A percentile compares a stretch with the other conserved stretches of the same genome.
phyloP scores from a whole-genome alignment of 2,113 vertebrate species.

The Raja brachyura region DNA sequence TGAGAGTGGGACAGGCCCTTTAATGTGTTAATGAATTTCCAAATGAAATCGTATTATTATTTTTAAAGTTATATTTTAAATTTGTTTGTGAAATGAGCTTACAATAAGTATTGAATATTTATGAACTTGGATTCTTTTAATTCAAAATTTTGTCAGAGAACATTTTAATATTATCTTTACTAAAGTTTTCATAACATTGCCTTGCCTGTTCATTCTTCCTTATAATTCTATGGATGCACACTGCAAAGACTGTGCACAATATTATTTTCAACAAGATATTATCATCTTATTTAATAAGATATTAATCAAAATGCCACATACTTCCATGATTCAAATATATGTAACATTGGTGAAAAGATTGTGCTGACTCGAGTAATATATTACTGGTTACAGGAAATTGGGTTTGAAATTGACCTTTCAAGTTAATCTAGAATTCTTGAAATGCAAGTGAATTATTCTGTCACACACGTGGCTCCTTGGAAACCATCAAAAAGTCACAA shows the following conservation, averaged over 20 bases:
- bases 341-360: not conserved
- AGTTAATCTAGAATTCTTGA: slow-evolving; percentile 9
- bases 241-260: not conserved
- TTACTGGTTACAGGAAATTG: not conserved
- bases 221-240: not conserved
- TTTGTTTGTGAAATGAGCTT: not conserved
- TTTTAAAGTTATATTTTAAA: not conserved
- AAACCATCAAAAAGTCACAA: not conserved
- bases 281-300: not conserved
- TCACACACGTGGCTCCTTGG: not conserved
- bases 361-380: not conserved
- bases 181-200: not conserved
- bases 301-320: slow-evolving; percentile 30
- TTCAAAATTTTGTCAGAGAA: not conserved
- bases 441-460: slow-evolving; percentile 23
- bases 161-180: not conserved
- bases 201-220: not conserved
- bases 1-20: too few species aligned
- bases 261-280: not conserved
- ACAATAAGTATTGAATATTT: not conserved
- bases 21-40: too few species aligned
- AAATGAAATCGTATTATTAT: not conserved
- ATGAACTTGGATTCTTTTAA: not conserved
- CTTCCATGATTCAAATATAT: slow-evolving; percentile 4
- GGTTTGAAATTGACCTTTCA: slow-evolving; percentile 32